Evolutionary conservation across 2,888 invertebrate species (phyloP), one percentile per base, ranked within the genome.

Genomic region (Macrosiphum euphorbiae): DNA sequence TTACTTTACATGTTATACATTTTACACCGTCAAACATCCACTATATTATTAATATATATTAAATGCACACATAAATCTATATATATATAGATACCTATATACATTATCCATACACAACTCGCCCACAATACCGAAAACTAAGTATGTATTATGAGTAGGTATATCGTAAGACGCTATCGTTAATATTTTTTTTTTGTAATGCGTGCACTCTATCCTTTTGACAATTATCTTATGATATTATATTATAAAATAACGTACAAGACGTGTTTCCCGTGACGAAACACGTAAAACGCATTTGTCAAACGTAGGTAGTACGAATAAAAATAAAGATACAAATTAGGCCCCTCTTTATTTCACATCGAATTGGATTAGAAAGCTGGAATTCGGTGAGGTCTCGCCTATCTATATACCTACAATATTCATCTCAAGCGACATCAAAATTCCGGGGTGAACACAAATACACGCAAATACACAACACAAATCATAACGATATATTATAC

Each of bases 291-390:
- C 26, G 41, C 67, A 78, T 88, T 92, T 61, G 35, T 8, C 28
- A 55, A 35, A 55, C 11, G 47, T 50, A 61, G 78, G 8, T 78
- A 67, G 20, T 78, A 78, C 35, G 0, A 78, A 41, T 35, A 35
- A 35, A 78, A 78, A 78, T 35, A 78, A 78, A 78, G 20, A 78
- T 78, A 78, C 35, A 85, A 91, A 85, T 84, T 61, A 61, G 35
- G 26, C 47, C 41, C 41, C 67, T 24, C 47, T 58, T 85, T 91
- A 44, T 85, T 92, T 67, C 44, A 35, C 44, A 24, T 67, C 13
- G 24, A 78, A 52, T 78, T 13, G 13, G 78, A 92, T 55, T 92
- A 88, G 78, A 92, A 92, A 88, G 87, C 67, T n/a, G 41, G 10
- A 67, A 88, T 35, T 61, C 50, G 41, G 61, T 87, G 44, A 26